A percentile compares a stretch with the other conserved stretches of the same genome.
phyloP scores from a whole-genome alignment of 2,797 vertebrate species.

The Hemibagrus guttatus region DNA sequence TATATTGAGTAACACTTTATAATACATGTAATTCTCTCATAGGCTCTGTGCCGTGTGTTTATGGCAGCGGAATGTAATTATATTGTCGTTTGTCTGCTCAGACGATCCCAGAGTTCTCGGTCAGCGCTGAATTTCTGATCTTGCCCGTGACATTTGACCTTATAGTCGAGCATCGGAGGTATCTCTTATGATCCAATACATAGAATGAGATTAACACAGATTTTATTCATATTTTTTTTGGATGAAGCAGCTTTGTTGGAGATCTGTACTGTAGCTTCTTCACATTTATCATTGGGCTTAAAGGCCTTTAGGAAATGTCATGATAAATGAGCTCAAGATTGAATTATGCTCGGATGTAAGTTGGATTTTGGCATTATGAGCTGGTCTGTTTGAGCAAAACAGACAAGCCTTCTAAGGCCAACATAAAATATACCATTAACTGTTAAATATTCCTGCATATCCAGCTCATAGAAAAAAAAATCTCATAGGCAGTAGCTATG shows the following conservation, averaged over 20 bases:
- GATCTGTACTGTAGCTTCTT: background rate
- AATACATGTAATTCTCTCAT: slow-evolving; percentile 9
- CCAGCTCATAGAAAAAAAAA: background rate
- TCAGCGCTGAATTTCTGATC: background rate
- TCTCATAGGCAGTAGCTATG: background rate
- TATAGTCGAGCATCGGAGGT: background rate
- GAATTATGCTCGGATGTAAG: background rate
- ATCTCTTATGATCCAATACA: background rate
- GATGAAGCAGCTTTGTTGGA: background rate
- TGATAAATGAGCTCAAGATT: slow-evolving; percentile 12
- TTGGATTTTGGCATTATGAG: background rate
- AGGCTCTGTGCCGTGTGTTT: background rate
- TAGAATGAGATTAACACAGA: background rate
- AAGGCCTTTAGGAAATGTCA: slow-evolving; percentile 8
- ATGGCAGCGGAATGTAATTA: slow-evolving; percentile 8
- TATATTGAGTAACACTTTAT: slow-evolving; percentile 14
- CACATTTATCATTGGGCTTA: background rate
- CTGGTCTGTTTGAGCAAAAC: background rate
- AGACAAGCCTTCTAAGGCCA: background rate
- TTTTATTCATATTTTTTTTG: background rate
- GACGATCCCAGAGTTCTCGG: background rate
- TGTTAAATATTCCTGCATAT: background rate
- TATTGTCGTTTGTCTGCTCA: background rate
- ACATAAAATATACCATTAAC: background rate
- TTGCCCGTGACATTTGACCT: background rate